These are phyloP conservation scores for Apostichopus japonicus DNA, from an alignment of 35 echinoderm and acorn worm species.

Conservation along the genomic window DNA sequence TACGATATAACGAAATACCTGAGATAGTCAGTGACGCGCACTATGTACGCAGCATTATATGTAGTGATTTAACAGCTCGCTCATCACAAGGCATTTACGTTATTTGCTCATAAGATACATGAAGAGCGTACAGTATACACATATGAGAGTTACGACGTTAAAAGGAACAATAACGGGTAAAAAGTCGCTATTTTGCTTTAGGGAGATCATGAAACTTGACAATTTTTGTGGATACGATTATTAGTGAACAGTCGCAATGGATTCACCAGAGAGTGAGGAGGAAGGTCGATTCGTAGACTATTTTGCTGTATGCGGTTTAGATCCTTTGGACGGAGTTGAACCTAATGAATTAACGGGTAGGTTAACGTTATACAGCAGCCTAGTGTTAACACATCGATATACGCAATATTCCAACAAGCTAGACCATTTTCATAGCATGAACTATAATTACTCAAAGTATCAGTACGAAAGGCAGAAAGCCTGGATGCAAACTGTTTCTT, in stretches of 20 bases:
- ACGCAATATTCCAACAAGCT: too few relatives aligned
- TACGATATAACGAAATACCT: neutral
- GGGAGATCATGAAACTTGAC: neutral
- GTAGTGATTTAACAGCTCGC: neutral
- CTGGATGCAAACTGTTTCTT: too few relatives aligned
- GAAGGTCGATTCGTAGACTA: conserved; percentile 82
- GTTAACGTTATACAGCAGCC: neutral
- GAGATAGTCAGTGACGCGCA: neutral
- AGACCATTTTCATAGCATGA: too few relatives aligned
- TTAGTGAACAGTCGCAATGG: conserved; percentile 50
- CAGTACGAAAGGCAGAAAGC: too few relatives aligned
- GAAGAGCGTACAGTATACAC: neutral
- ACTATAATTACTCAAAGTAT: too few relatives aligned
- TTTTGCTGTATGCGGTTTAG: conserved; percentile 84
- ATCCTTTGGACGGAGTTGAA: conserved; percentile 66
- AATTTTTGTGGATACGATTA: neutral
- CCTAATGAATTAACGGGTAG: conserved; percentile 79
- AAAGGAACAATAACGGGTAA: neutral
- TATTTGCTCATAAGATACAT: neutral
- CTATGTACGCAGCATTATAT: neutral
- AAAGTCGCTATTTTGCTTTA: neutral
- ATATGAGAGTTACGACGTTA: neutral
- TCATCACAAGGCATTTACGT: neutral
- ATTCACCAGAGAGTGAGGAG: conserved; percentile 79
- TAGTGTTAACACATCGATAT: too few relatives aligned